phyloP scores from a whole-genome alignment of 2,888 invertebrate species.

The Drosophila limbata region DNA sequence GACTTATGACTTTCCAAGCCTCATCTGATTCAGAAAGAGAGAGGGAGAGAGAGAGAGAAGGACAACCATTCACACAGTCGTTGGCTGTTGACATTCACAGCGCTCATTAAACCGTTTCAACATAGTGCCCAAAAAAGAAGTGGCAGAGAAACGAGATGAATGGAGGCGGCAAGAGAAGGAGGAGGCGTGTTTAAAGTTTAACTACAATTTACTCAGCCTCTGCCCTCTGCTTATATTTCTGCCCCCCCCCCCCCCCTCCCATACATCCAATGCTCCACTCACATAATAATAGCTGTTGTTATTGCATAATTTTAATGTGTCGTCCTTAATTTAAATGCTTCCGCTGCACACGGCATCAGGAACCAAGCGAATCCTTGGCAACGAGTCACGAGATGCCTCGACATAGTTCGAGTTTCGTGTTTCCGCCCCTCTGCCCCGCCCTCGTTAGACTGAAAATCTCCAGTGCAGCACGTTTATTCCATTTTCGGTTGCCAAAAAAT shows the following conservation, averaged over 20 bases:
- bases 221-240: conserved; percentile 6
- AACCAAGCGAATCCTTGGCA: conserved; percentile 74
- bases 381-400: conserved; percentile 66
- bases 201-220: conserved; percentile 50
- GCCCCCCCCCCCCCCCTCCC: not conserved
- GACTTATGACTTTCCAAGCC: conserved; percentile 72
- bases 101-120: conserved; percentile 67
- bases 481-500: conserved; percentile 79
- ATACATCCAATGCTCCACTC: conserved; percentile 1
- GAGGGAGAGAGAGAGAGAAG: not conserved
- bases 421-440: conserved; percentile 2
- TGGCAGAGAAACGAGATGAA: not conserved
- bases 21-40: conserved; percentile 8
- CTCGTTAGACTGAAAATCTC: not conserved
- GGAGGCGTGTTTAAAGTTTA: conserved; percentile 39
- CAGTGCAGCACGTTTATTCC: conserved; percentile 55
- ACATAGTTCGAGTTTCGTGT: conserved; percentile 44
- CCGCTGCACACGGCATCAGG: conserved; percentile 73
- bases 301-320: conserved; percentile 83
- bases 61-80: conserved; percentile 23
- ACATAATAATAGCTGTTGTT: conserved; percentile 75
- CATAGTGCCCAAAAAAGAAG: conserved; percentile 22
- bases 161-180: not conserved
- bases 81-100: conserved; percentile 76
- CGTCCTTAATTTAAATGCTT: conserved; percentile 83